A percentile compares a stretch with the other conserved stretches of the same genome.
phyloP scores from a whole-genome alignment of 2,113 vertebrate genomes.

The Charina bottae region DNA sequence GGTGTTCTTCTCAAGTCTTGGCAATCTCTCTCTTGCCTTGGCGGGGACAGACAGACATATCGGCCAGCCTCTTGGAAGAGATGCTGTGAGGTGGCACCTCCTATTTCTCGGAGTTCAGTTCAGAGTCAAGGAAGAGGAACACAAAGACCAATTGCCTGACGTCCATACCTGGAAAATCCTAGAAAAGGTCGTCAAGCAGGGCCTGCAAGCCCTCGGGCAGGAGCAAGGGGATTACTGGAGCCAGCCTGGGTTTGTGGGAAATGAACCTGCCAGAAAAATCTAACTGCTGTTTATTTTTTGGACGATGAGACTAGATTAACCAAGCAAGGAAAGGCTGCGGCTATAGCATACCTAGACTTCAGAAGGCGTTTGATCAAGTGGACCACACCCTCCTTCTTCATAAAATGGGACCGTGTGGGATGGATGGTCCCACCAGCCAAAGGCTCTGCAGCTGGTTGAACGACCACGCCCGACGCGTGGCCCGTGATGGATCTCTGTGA shows the following conservation, averaged over 20 bases:
- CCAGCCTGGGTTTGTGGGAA: not conserved
- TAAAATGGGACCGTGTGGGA: too few species aligned
- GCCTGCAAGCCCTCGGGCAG: not conserved
- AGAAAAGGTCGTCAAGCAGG: not conserved
- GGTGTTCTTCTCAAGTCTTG: not conserved
- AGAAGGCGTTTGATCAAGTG: too few species aligned
- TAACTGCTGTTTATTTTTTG: not conserved
- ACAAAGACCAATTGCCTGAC: not conserved
- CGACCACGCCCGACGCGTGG: too few species aligned
- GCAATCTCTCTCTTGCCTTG: not conserved
- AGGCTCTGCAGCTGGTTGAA: too few species aligned
- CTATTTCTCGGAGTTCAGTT: not conserved
- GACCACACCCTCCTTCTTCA: too few species aligned
- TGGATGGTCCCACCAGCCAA: too few species aligned
- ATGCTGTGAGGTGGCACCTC: not conserved
- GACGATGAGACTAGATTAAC: too few species aligned
- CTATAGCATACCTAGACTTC: too few species aligned
- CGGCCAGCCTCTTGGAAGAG: not conserved
- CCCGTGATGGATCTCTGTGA: too few species aligned
- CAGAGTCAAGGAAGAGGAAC: not conserved
- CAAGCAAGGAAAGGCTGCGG: too few species aligned
- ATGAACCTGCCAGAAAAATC: not conserved
- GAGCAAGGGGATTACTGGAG: not conserved
- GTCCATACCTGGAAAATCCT: not conserved
- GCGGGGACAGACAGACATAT: not conserved